Conservation (phyloP, 2,797 vertebrate species). For the Rhadinocentrus ornatus region DNA sequence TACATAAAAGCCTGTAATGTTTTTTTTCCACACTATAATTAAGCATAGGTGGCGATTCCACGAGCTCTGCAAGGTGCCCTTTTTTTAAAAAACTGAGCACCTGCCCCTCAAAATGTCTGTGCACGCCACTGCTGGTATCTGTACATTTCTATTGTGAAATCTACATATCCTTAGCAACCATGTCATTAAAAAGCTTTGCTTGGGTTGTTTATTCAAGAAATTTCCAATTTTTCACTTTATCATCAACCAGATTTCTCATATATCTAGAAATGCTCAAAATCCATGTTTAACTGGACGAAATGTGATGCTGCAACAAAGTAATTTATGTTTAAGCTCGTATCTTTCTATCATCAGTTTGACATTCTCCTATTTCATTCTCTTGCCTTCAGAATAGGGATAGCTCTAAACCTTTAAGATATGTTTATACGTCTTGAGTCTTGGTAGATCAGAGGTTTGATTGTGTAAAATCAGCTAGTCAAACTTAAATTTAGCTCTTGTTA, state of each 20-base stretch:
- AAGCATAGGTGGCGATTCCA: no score
- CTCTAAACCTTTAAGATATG: background rate
- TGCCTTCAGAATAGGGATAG: background rate
- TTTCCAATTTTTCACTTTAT: background rate
- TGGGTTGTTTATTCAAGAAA: background rate
- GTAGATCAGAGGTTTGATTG: background rate
- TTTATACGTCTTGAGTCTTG: background rate
- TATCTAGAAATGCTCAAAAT: background rate
- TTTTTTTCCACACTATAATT: no score
- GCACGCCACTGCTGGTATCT: no score
- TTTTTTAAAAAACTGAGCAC: no score
- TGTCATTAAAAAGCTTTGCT: background rate
- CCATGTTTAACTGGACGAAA: background rate
- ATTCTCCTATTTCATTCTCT: background rate
- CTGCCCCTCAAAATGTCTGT: no score
- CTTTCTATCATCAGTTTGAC: background rate
- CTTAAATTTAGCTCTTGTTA: background rate
- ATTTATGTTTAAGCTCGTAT: background rate
- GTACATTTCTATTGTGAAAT: background rate
- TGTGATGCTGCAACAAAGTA: background rate
- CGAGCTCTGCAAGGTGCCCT: no score
- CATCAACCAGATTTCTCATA: background rate
- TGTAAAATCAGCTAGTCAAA: background rate
- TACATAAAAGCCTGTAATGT: no score
- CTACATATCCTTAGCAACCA: background rate